Evolutionary conservation across 1,140 invertebrate species (phyloP).

Genomic region (Ridgeia piscesae): DNA sequence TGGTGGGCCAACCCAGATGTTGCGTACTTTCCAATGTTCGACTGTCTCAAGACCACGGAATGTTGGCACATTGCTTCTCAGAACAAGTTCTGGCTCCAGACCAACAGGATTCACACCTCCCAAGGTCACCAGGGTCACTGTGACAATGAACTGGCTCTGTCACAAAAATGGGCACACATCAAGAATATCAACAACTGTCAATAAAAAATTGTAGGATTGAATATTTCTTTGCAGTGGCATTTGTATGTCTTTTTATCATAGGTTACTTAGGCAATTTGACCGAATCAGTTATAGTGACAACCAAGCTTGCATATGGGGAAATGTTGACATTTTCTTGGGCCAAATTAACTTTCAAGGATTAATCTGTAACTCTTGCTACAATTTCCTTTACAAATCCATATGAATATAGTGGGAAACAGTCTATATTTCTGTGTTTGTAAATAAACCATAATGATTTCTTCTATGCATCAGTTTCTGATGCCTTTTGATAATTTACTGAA

Average conservation of each 20-base stretch:
- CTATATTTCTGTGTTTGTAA: too few relatives aligned
- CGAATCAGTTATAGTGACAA: too few relatives aligned
- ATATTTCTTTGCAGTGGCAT: not conserved
- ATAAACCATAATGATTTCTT: too few relatives aligned
- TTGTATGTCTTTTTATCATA: not conserved
- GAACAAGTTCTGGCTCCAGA: not conserved
- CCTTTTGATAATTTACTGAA: too few relatives aligned
- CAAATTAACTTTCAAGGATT: too few relatives aligned
- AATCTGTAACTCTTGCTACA: too few relatives aligned
- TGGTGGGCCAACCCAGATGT: constrained; percentile 17
- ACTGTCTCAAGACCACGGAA: constrained; percentile 9
- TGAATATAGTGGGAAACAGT: too few relatives aligned
- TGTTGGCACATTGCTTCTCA: not conserved
- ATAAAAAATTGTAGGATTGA: not conserved
- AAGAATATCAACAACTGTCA: not conserved
- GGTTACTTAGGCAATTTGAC: too few relatives aligned
- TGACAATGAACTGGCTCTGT: not conserved
- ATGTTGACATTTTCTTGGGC: too few relatives aligned
- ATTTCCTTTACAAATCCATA: too few relatives aligned
- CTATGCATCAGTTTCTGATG: too few relatives aligned
- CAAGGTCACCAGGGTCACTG: not conserved
- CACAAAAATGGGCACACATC: not conserved
- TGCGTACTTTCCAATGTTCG: constrained; percentile 10
- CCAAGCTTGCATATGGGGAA: too few relatives aligned
- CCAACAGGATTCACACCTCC: not conserved